A percentile compares a stretch with the other conserved stretches of the same genome.
Conservation (phyloP, 2,113 vertebrate species). For the Halichoerus grypus region DNA sequence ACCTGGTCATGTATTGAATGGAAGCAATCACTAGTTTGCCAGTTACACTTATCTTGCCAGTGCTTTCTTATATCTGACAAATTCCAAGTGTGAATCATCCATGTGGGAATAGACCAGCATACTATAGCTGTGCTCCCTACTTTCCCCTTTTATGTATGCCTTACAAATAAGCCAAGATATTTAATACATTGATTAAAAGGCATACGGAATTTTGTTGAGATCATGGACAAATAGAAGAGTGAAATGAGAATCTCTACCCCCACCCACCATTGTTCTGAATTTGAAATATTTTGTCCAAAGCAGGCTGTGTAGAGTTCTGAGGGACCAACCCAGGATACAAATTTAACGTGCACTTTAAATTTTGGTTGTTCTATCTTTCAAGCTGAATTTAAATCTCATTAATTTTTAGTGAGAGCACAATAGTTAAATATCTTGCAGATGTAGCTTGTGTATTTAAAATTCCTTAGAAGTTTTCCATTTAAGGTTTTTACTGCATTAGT, state of each 20-base stretch:
- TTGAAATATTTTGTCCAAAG: slow-evolving; percentile 60
- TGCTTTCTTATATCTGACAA: slow-evolving; percentile 50
- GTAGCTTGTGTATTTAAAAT: slow-evolving; percentile 69
- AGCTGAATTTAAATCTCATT: slow-evolving; percentile 77
- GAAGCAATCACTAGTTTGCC: slow-evolving; percentile 50
- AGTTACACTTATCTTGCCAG: slow-evolving; percentile 53
- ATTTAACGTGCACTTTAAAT: slow-evolving; percentile 72
- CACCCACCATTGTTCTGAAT: slow-evolving; percentile 45
- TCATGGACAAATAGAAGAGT: neutral
- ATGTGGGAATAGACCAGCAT: slow-evolving; percentile 31
- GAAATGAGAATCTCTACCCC: neutral
- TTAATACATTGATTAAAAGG: slow-evolving; percentile 58
- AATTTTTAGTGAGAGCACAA: slow-evolving; percentile 77
- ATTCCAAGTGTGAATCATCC: slow-evolving; percentile 58
- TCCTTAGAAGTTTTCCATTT: slow-evolving; percentile 72
- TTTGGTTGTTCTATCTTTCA: slow-evolving; percentile 62
- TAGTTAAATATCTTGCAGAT: slow-evolving; percentile 73
- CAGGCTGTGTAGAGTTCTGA: neutral
- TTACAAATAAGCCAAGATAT: slow-evolving; percentile 55
- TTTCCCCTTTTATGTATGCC: slow-evolving; percentile 44
- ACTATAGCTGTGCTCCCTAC: neutral
- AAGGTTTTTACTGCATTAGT: slow-evolving; percentile 72
- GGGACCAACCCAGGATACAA: slow-evolving; percentile 56
- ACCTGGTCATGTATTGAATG: slow-evolving; percentile 16
- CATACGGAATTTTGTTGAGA: slow-evolving; percentile 42